phyloP scores from a whole-genome alignment of 1,140 invertebrate genomes.

The Neodiprion virginianus region DNA sequence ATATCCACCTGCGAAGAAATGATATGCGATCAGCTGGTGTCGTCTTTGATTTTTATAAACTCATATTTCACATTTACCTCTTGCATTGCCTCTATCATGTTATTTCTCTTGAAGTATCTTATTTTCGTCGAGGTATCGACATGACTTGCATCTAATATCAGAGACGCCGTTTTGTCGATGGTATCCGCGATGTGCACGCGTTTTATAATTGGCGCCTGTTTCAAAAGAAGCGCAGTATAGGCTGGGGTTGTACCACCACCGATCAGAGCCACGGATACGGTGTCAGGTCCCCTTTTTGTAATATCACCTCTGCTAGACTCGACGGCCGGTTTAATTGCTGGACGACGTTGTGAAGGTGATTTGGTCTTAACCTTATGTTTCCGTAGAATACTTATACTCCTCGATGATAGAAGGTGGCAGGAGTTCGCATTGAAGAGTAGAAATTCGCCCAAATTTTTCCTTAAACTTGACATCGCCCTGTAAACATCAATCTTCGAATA shows the following conservation, averaged over 20 bases:
- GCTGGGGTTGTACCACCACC: conserved; percentile 42
- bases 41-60: conserved; percentile 5
- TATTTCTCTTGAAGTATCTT: conserved; percentile 39
- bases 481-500: too few species aligned
- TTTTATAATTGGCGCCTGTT: conserved; percentile 48
- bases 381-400: too few species aligned
- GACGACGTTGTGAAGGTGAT: too few species aligned
- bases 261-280: conserved; percentile 40
- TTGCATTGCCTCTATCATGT: conserved; percentile 34
- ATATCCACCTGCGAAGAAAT: conserved; percentile 43
- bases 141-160: conserved; percentile 34
- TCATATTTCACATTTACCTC: conserved; percentile 31
- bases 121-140: conserved; percentile 47
- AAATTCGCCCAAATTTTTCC: too few species aligned
- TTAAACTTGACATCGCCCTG: too few species aligned
- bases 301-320: too few species aligned
- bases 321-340: too few species aligned
- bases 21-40: neutral
- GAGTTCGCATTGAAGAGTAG: too few species aligned
- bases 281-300: too few species aligned
- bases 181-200: conserved; percentile 45
- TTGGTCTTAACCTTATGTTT: too few species aligned
- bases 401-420: too few species aligned
- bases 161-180: conserved; percentile 26
- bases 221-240: conserved; percentile 45